A percentile compares a stretch with the other conserved stretches of the same genome.
phyloP scores from a whole-genome alignment of 2,888 invertebrate species.

The Eupithecia tripunctaria region DNA sequence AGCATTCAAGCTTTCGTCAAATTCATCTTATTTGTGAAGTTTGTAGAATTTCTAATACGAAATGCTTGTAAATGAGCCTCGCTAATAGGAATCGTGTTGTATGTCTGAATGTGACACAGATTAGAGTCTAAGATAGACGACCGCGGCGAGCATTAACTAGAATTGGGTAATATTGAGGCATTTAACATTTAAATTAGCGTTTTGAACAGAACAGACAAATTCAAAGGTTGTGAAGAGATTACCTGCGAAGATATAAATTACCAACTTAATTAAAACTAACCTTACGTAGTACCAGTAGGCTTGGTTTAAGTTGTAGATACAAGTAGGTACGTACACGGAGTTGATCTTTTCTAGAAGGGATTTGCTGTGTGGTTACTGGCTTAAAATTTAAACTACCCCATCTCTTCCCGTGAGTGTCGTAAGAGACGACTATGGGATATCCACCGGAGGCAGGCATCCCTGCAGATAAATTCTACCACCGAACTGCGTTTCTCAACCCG shows the following conservation, averaged over 20 bases:
- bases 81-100: slow-evolving; percentile 29
- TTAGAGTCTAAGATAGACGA: slow-evolving; percentile 22
- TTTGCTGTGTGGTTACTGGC: no score
- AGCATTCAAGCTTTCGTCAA: not conserved
- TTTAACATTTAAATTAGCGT: slow-evolving; percentile 16
- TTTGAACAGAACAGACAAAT: slow-evolving; percentile 18
- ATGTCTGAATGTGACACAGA: slow-evolving; percentile 29
- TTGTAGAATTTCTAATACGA: slow-evolving; percentile 3
- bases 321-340: not conserved
- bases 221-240: slow-evolving; percentile 10
- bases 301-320: not conserved
- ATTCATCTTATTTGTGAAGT: not conserved
- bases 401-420: no score
- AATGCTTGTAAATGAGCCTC: slow-evolving; percentile 19
- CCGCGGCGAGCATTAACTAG: slow-evolving; percentile 22
- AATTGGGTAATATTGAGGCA: slow-evolving; percentile 24
- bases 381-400: no score
- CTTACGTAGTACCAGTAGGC: not conserved
- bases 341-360: not conserved
- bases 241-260: slow-evolving; percentile 1
- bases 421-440: no score
- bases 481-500: no score
- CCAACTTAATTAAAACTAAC: slow-evolving; percentile 3
- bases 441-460: no score
- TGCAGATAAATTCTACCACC: no score